A percentile compares a stretch with the other conserved stretches of the same genome.
Conservation (phyloP, 1,140 invertebrate genomes). For the Ceratosolen fusciceps region DNA sequence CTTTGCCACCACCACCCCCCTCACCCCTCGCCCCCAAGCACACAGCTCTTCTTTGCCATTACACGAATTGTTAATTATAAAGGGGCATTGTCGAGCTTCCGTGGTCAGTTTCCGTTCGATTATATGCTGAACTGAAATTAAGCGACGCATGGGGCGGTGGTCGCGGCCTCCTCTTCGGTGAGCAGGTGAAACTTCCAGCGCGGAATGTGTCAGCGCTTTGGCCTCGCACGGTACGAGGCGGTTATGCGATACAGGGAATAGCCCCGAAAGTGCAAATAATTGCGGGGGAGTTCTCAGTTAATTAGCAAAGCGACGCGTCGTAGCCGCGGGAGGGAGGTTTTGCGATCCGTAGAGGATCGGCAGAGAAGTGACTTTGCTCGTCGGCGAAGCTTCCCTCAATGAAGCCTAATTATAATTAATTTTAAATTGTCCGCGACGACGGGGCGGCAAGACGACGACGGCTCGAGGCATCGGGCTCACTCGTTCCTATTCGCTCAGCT, state of each 20-base stretch:
- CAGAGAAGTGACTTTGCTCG: no score
- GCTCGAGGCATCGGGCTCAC: constrained; percentile 6
- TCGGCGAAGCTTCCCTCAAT: constrained; percentile 51
- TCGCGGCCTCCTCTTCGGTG: no score
- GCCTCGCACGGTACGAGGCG: background rate
- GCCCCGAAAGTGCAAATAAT: constrained; percentile 39
- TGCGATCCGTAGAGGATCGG: no score
- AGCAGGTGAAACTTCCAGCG: background rate
- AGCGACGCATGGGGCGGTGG: no score
- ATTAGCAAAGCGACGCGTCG: constrained; percentile 37
- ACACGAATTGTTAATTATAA: no score
- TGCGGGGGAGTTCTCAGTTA: constrained; percentile 44
- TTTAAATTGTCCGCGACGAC: constrained; percentile 58
- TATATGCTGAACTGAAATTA: no score
- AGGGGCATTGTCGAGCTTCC: no score
- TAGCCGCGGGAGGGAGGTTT: constrained; percentile 49
- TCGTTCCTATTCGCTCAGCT: constrained; percentile 44
- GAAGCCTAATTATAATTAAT: constrained; percentile 64
- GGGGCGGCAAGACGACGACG: background rate
- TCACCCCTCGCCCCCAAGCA: no score
- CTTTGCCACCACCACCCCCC: no score
- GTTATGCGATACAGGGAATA: background rate
- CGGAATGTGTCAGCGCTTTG: background rate
- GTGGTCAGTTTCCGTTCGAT: no score
- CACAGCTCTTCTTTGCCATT: no score